phyloP scores from a whole-genome alignment of 37 sponge, comb jelly and placozoan genomes.

The Chondrilla cf. caribensis region DNA sequence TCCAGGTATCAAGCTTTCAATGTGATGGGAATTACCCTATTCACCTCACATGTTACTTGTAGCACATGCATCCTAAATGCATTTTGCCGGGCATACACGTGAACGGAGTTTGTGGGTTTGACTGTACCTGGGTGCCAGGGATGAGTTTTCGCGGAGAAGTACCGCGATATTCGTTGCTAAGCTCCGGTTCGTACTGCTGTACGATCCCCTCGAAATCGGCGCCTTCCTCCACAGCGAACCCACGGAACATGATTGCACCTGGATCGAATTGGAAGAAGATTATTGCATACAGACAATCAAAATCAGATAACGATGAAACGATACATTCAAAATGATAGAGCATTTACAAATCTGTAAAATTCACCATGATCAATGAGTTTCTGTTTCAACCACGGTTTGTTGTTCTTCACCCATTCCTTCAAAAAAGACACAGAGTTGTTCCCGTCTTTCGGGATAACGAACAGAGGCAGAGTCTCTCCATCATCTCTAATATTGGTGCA shows the following conservation, averaged over 20 bases:
- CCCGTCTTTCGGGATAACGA: conserved; percentile 38
- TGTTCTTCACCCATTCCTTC: conserved; percentile 36
- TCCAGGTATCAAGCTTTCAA: too few relatives aligned
- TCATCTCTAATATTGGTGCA: neutral
- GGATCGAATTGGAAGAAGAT: neutral
- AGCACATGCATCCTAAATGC: too few relatives aligned
- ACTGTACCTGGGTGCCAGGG: conserved; percentile 67
- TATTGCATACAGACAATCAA: neutral
- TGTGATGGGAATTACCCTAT: too few relatives aligned
- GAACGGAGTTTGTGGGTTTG: too few relatives aligned
- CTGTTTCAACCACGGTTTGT: conserved; percentile 46
- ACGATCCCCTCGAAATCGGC: conserved; percentile 46
- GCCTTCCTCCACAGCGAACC: conserved; percentile 39
- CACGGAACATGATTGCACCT: conserved; percentile 69
- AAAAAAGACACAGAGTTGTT: conserved; percentile 43
- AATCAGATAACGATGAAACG: too few relatives aligned
- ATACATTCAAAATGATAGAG: too few relatives aligned
- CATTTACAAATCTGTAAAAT: neutral
- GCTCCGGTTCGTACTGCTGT: conserved; percentile 37
- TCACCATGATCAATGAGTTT: conserved; percentile 56
- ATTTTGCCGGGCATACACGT: too few relatives aligned
- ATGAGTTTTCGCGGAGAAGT: conserved; percentile 61
- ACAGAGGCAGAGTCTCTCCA: conserved; percentile 58
- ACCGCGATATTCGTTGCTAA: conserved; percentile 59
- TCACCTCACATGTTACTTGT: too few relatives aligned